phyloP scores from a whole-genome alignment of 2,113 vertebrate species.

The Aix galericulata region DNA sequence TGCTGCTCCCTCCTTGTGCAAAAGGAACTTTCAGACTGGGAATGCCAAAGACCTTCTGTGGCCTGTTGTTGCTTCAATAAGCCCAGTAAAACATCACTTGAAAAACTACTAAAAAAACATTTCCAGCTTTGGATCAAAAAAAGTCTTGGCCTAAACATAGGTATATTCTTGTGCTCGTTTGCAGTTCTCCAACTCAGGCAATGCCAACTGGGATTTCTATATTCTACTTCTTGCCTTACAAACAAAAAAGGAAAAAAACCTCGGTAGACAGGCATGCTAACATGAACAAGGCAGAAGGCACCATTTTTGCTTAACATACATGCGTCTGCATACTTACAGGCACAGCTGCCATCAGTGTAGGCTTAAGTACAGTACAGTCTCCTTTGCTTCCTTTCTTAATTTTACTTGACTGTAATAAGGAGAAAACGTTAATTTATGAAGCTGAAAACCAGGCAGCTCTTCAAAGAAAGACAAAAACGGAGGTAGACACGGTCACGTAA shows the following conservation, averaged over 20 bases:
- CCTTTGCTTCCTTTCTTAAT: constrained; percentile 88
- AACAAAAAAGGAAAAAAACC: background rate
- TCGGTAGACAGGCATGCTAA: background rate
- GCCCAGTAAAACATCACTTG: background rate
- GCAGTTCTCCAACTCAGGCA: background rate
- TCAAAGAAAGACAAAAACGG: background rate
- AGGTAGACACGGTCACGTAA: background rate
- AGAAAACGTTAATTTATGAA: background rate
- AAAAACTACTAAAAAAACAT: background rate
- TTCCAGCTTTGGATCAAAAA: background rate
- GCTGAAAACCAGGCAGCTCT: background rate
- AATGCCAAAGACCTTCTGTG: background rate
- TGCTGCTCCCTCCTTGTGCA: background rate
- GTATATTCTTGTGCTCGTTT: background rate
- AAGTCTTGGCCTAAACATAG: background rate
- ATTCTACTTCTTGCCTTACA: background rate
- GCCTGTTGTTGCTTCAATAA: background rate
- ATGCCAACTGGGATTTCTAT: background rate
- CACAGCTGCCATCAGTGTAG: constrained; percentile 84
- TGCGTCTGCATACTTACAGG: constrained; percentile 76
- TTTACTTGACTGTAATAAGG: constrained; percentile 80
- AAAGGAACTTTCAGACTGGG: background rate
- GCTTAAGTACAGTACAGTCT: constrained; percentile 81
- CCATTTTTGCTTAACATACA: background rate
- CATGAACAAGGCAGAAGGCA: background rate